phyloP scores from a whole-genome alignment of 1,140 invertebrate genomes.

The Mesaphorura yosii region DNA sequence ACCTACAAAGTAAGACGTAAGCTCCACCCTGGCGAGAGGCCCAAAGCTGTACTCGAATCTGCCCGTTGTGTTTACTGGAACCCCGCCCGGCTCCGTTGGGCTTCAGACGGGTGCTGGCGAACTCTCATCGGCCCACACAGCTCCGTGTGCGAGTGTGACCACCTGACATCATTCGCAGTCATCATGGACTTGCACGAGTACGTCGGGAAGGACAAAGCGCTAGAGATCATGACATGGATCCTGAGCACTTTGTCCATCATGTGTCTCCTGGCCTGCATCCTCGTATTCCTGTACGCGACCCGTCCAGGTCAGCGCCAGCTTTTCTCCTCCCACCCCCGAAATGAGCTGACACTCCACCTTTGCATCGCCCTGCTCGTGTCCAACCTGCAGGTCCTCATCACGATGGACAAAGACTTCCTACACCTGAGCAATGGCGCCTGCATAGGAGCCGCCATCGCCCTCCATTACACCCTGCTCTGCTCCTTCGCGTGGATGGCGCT shows the following conservation, averaged over 20 bases:
- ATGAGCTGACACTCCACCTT: slow-evolving; percentile 44
- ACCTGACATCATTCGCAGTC: slow-evolving; percentile 51
- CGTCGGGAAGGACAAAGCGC: slow-evolving; percentile 32
- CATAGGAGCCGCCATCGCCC: too few relatives aligned
- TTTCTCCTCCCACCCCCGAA: neutral
- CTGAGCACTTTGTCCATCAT: slow-evolving; percentile 47
- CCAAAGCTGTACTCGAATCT: neutral
- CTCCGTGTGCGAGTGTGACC: slow-evolving; percentile 47
- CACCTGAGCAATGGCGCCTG: slow-evolving; percentile 32
- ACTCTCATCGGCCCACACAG: slow-evolving; percentile 39
- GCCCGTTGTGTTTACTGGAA: neutral
- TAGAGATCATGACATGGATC: slow-evolving; percentile 45
- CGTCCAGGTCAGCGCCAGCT: too few relatives aligned
- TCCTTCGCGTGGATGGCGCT: too few relatives aligned
- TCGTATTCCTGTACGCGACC: slow-evolving; percentile 45
- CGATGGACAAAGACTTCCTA: slow-evolving; percentile 41
- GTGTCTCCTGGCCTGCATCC: slow-evolving; percentile 43
- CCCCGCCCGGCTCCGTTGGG: slow-evolving; percentile 14
- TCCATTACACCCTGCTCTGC: too few relatives aligned
- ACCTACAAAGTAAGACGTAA: neutral
- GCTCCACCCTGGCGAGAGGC: neutral
- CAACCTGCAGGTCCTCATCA: slow-evolving; percentile 45
- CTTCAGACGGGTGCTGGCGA: slow-evolving; percentile 39
- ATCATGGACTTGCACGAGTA: slow-evolving; percentile 40
- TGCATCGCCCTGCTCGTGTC: slow-evolving; percentile 45